Evolutionary conservation across 2,113 vertebrate species (phyloP).

Genomic region (Hippopotamus amphibius): DNA sequence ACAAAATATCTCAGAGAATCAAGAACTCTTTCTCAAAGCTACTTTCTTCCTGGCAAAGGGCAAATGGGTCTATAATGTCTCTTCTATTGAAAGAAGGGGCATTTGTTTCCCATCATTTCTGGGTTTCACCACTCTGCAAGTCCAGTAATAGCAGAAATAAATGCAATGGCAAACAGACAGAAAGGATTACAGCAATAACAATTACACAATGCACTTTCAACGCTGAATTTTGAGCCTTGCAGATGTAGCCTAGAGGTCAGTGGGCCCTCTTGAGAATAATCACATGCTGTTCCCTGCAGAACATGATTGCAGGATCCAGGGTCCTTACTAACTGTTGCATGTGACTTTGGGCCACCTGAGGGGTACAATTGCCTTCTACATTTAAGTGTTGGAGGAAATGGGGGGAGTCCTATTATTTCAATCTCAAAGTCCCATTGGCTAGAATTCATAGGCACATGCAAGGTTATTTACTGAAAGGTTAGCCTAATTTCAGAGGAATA

Average conservation of each 20-base stretch:
- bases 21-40: neutral
- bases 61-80: neutral
- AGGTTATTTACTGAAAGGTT: neutral
- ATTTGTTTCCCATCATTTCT: constrained; percentile 35
- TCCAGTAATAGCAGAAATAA: neutral
- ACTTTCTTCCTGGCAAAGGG: constrained; percentile 17
- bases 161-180: neutral
- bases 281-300: neutral
- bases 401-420: neutral
- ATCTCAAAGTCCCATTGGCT: neutral
- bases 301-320: neutral
- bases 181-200: neutral
- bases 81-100: neutral
- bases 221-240: neutral
- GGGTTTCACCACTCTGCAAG: neutral
- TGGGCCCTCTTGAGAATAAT: neutral
- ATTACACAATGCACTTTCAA: neutral
- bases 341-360: neutral
- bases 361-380: neutral
- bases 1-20: neutral
- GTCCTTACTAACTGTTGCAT: neutral
- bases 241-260: neutral
- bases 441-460: neutral
- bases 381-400: constrained; percentile 3
- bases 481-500: neutral